phyloP scores from a whole-genome alignment of 2,113 vertebrate species.

The Carollia perspicillata region DNA sequence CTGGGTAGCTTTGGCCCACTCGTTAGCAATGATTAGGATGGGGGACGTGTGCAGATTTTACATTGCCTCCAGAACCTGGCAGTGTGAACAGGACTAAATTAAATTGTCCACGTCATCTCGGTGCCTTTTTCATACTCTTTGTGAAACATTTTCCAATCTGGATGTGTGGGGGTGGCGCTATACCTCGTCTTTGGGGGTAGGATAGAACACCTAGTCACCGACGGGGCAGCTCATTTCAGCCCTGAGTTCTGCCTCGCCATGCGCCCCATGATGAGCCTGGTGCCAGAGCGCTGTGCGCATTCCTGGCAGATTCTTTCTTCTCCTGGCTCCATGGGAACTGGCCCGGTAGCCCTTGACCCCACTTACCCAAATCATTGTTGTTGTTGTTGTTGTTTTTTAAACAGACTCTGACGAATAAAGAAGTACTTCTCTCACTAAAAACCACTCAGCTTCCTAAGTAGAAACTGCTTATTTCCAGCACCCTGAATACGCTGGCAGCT shows the following conservation, averaged over 20 bases:
- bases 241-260: not conserved
- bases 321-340: not conserved
- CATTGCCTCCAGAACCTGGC: not conserved
- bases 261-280: not conserved
- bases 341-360: not conserved
- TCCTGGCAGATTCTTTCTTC: not conserved
- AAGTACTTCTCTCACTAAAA: not conserved
- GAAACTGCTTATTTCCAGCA: not conserved
- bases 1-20: not conserved
- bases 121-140: not conserved
- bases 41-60: not conserved
- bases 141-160: not conserved
- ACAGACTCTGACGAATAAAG: not conserved
- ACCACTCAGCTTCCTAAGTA: not conserved
- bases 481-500: too few relatives aligned
- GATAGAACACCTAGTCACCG: not conserved
- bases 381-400: not conserved
- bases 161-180: rapidly evolving
- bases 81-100: not conserved
- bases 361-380: not conserved
- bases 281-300: rapidly evolving
- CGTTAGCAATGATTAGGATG: not conserved
- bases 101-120: not conserved
- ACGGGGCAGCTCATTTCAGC: not conserved
- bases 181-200: not conserved